Evolutionary conservation across 2,888 invertebrate genomes (phyloP).

Genomic region (Volucella inflata): DNA sequence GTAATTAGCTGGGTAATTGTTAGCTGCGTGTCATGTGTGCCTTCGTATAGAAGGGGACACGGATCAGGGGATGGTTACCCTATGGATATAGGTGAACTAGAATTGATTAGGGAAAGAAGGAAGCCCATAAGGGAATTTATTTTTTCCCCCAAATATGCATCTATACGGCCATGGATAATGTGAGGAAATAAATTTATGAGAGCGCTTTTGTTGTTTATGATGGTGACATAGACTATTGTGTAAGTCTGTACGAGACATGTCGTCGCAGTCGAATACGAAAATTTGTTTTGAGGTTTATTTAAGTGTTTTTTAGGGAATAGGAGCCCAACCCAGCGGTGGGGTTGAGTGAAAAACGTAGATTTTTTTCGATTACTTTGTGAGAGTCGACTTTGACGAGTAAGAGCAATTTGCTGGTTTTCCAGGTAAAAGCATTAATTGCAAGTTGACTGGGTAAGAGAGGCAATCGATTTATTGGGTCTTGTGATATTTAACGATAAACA

Average conservation of each 20-base stretch:
- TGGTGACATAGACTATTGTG: not conserved
- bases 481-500: no score
- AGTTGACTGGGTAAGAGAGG: no score
- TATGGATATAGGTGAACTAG: not conserved
- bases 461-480: no score
- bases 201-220: conserved; percentile 2
- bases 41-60: not conserved
- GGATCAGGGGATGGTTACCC: not conserved
- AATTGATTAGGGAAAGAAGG: not conserved
- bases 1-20: conserved; percentile 70
- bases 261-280: not conserved
- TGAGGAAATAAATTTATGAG: conserved; percentile 39
- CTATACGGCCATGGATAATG: not conserved
- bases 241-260: conserved; percentile 1
- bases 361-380: not conserved
- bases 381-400: no score
- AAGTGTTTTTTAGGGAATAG: not conserved
- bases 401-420: no score
- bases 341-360: conserved; percentile 6
- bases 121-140: not conserved
- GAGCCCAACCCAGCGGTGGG: not conserved
- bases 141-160: no score
- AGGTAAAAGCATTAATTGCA: no score
- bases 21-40: conserved; percentile 50
- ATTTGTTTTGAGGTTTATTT: not conserved